Base-by-base conservation (phyloP, 2,113 vertebrate species). In the Rhynchopsitta pachyrhyncha region DNA sequence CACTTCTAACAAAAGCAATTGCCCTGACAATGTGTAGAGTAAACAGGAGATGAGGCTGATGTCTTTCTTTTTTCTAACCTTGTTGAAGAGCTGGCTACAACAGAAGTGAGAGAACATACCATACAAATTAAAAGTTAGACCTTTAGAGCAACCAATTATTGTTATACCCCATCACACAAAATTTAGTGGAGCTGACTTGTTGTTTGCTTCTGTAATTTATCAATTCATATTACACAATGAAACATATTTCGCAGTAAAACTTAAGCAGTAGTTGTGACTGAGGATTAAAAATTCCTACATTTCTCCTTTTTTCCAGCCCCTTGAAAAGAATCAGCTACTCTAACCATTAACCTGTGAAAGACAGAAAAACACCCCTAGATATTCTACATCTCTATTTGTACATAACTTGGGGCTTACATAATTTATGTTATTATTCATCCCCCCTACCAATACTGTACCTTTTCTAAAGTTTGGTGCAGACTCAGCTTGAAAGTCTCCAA, bases 151-250 rank as follows among this genome's bases (percentile, higher is more conserved):
- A 74, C 7, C 4, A 62, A 2, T 28, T 11, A 47, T 9, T 31
- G 7, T 35, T 84, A 46, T 7, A 82, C 14, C 5, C 11, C 57
- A 28, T 86, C 27, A 74, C 24, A 74, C 2, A 42, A 92, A 89
- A 76, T 22, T 42, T 0, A 52, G 3, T 2, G 4, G 22, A 15
- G 19, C 25, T 24, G 27, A 60, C 18, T 6, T 74, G 22, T 14
- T 63, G 13, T 57, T 44, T 87, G 19, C 25, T 82, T 71, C 75
- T 87, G 75, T 39, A 53, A 74, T 80, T 92, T 63, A 35, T 11
- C 19, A 77, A 25, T 42, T 64, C 28, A 13, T 53, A 66, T 39
- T n/a, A 55, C n/a, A 55, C 11, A 57, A 27, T n/a, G 22, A n/a
- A 59, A n/a, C 33, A 10, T 23, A 59, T 59, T 59, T n/a, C 20